Conservation (phyloP, 1,140 invertebrate species). For the Drosophila carrolli region DNA sequence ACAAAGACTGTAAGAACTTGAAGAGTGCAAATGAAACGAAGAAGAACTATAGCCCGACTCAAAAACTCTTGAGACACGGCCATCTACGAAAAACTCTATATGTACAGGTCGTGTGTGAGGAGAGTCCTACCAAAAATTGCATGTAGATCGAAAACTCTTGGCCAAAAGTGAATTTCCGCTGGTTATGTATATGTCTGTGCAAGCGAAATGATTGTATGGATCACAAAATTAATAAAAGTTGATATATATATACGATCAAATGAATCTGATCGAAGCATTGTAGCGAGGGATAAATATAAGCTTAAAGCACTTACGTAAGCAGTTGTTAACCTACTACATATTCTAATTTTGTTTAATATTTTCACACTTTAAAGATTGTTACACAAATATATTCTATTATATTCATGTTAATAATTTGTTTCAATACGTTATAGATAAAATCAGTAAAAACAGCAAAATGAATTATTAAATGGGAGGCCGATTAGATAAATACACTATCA, state of each 20-base stretch:
- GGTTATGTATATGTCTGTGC: conserved; percentile 29
- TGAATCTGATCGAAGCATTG: conserved; percentile 2
- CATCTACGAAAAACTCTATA: conserved; percentile 24
- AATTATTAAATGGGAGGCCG: neutral
- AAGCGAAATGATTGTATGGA: conserved; percentile 23
- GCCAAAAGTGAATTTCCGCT: conserved; percentile 11
- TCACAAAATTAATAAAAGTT: conserved; percentile 9
- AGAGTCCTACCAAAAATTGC: conserved; percentile 23
- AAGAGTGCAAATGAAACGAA: conserved; percentile 29
- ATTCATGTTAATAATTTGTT: too few relatives aligned
- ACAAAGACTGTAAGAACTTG: conserved; percentile 6
- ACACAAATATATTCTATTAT: too few relatives aligned
- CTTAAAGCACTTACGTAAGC: neutral
- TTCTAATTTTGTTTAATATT: too few relatives aligned
- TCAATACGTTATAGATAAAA: neutral
- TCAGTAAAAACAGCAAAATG: neutral
- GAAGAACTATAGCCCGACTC: conserved; percentile 7
- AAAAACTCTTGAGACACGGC: neutral
- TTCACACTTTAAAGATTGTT: too few relatives aligned
- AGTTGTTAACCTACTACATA: neutral
- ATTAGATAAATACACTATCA: conserved; percentile 4
- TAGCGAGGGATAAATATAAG: neutral
- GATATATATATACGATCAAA: neutral
- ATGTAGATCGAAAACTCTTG: conserved; percentile 9
- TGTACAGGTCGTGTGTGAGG: conserved; percentile 22